These are phyloP conservation scores for Nipponia nippon DNA, from an alignment of 2,113 vertebrate species.

Conservation along the genomic window DNA sequence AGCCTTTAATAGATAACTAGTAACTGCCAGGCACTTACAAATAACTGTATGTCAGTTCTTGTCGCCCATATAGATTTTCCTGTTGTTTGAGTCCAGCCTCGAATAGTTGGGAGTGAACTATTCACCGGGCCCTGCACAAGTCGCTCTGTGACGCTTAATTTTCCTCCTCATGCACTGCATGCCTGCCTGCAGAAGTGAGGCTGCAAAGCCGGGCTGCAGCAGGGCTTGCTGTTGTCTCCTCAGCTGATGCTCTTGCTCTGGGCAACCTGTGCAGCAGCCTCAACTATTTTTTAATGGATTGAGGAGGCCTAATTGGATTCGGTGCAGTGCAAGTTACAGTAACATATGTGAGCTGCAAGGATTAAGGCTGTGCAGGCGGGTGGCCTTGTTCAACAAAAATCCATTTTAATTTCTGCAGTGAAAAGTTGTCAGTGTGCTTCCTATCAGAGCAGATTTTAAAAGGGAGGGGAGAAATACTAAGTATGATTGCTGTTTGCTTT, in stretches of 20 bases:
- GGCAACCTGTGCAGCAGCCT: not conserved
- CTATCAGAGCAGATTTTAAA: conserved; percentile 11
- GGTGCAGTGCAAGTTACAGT: conserved; percentile 46
- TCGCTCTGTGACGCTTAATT: not conserved
- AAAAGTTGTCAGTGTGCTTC: conserved; percentile 37
- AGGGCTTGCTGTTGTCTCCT: not conserved
- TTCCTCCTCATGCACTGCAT: not conserved
- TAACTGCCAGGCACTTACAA: not conserved
- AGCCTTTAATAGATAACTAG: not conserved
- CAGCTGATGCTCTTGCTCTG: not conserved
- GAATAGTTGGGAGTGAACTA: not conserved
- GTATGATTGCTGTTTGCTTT: not conserved
- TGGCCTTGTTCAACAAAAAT: conserved; percentile 46
- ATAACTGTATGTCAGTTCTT: not conserved
- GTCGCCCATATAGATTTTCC: not conserved
- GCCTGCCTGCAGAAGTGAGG: not conserved
- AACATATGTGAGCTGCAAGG: conserved; percentile 40
- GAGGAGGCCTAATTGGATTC: conserved; percentile 46
- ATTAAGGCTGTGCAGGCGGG: conserved; percentile 30
- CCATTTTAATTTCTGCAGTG: conserved; percentile 47
- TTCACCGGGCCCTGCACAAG: not conserved
- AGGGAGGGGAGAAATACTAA: not conserved
- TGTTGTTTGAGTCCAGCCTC: not conserved
- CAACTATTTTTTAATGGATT: conserved; percentile 14
- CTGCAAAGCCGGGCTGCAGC: not conserved